These are phyloP conservation scores for Delphinapterus leucas DNA, from an alignment of 2,113 vertebrate species.

Conservation along the genomic window DNA sequence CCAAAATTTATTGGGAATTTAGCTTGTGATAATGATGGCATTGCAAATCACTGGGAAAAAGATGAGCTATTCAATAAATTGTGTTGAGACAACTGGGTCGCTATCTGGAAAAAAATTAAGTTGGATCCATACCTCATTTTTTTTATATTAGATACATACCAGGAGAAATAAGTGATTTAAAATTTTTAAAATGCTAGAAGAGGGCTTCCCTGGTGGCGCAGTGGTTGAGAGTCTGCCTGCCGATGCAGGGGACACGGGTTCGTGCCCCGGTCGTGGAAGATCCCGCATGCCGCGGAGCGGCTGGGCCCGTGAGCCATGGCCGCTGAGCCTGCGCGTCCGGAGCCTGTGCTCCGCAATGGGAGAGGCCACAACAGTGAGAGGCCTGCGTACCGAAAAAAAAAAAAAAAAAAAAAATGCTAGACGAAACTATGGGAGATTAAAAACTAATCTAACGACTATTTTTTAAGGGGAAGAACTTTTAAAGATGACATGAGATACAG, in stretches of 20 bases:
- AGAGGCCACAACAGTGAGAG: too few relatives aligned
- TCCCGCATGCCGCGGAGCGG: too few relatives aligned
- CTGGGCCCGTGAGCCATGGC: too few relatives aligned
- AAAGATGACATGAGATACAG: background rate
- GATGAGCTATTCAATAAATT: conserved; percentile 62
- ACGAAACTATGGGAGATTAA: background rate
- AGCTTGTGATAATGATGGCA: conserved; percentile 56
- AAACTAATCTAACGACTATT: background rate
- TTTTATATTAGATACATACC: conserved; percentile 31
- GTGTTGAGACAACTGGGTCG: conserved; percentile 34
- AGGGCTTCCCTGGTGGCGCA: background rate
- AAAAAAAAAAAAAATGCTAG: background rate
- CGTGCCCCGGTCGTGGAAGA: too few relatives aligned
- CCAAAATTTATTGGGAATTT: conserved; percentile 45
- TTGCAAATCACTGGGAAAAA: conserved; percentile 49
- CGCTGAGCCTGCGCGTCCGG: too few relatives aligned
- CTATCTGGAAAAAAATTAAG: conserved; percentile 58
- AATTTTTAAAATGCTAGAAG: conserved; percentile 41
- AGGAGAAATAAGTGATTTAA: conserved; percentile 37
- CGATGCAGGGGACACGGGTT: too few relatives aligned
- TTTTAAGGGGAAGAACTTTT: background rate
- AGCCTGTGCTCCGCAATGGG: too few relatives aligned
- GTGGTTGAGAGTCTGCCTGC: too few relatives aligned
- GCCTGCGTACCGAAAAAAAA: too few relatives aligned
- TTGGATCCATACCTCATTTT: conserved; percentile 46